Percentiles rank a stretch among this genome's conserved stretches.
Evolutionary conservation across 2,888 invertebrate species (phyloP).

Genomic region (Isoperla grammatica): DNA sequence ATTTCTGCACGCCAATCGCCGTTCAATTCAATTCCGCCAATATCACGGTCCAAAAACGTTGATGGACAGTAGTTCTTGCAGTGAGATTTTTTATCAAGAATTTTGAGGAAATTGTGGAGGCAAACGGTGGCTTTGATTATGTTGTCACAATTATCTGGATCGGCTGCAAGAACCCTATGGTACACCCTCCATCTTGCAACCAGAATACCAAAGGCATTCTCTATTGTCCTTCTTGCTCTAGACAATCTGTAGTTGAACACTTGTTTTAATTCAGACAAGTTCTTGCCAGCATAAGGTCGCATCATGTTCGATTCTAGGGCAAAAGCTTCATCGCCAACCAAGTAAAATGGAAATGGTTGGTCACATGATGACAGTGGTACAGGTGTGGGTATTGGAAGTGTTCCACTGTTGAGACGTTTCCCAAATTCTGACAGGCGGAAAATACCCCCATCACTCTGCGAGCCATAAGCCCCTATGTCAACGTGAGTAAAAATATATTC

Average conservation of each 20-base stretch:
- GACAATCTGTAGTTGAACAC: slow-evolving; percentile 15
- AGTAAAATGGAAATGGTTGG: slow-evolving; percentile 21
- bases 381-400: slow-evolving; percentile 1
- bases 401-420: background rate
- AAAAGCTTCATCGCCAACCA: slow-evolving; percentile 32
- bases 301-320: slow-evolving; percentile 31
- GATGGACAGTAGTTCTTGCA: background rate
- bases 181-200: slow-evolving; percentile 3
- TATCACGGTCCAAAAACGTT: no score
- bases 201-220: slow-evolving; percentile 16
- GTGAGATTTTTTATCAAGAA: background rate
- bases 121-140: no score
- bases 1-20: background rate
- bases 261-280: slow-evolving; percentile 1
- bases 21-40: background rate
- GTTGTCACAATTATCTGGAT: slow-evolving; percentile 15
- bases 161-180: slow-evolving; percentile 1
- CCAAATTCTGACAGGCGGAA: slow-evolving; percentile 23
- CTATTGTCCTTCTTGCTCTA: no score
- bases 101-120: background rate
- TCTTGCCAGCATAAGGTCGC: slow-evolving; percentile 30
- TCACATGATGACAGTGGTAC: slow-evolving; percentile 1
- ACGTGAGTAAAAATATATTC: background rate
- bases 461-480: slow-evolving; percentile 17
- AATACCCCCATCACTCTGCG: slow-evolving; percentile 34